Evolutionary conservation across 2,888 invertebrate genomes (phyloP).

Genomic region (Orthonevra nobilis): DNA sequence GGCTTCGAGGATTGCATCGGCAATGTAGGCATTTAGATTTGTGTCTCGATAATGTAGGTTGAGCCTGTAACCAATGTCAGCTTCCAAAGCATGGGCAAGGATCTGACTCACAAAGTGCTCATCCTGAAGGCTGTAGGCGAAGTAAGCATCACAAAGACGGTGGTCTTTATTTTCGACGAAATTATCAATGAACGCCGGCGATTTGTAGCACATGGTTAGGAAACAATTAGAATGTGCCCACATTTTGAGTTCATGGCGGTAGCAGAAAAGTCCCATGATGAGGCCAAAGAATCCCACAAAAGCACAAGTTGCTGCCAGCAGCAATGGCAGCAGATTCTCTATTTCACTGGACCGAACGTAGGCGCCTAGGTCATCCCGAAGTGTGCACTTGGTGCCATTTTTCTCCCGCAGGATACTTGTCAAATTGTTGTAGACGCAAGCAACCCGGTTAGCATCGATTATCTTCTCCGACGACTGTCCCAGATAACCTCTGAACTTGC

Average conservation of each 20-base stretch:
- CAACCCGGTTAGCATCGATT: constrained; percentile 87
- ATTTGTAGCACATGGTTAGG: constrained; percentile 91
- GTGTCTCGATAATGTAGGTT: constrained; percentile 96
- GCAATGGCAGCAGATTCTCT: constrained; percentile 89
- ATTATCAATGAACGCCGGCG: constrained; percentile 84
- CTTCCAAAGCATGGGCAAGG: constrained; percentile 92
- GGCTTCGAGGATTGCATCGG: constrained; percentile 95
- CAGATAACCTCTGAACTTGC: constrained; percentile 90
- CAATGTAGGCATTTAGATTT: constrained; percentile 92
- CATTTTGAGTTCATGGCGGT: constrained; percentile 89
- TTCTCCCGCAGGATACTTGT: constrained; percentile 88
- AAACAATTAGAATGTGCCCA: constrained; percentile 94
- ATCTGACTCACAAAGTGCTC: constrained; percentile 94
- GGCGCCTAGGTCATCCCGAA: constrained; percentile 86
- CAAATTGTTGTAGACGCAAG: constrained; percentile 88
- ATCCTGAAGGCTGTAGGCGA: constrained; percentile 96
- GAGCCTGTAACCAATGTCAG: constrained; percentile 90
- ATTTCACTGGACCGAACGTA: constrained; percentile 84
- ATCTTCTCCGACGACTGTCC: constrained; percentile 90
- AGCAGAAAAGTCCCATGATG: constrained; percentile 89
- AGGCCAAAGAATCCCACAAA: constrained; percentile 88
- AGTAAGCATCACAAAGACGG: constrained; percentile 92
- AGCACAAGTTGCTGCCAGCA: constrained; percentile 88
- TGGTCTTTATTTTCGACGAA: constrained; percentile 81
- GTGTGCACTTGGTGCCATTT: constrained; percentile 89